Evolutionary conservation across 2,888 invertebrate genomes (phyloP).

Genomic region (Cloeon dipterum): DNA sequence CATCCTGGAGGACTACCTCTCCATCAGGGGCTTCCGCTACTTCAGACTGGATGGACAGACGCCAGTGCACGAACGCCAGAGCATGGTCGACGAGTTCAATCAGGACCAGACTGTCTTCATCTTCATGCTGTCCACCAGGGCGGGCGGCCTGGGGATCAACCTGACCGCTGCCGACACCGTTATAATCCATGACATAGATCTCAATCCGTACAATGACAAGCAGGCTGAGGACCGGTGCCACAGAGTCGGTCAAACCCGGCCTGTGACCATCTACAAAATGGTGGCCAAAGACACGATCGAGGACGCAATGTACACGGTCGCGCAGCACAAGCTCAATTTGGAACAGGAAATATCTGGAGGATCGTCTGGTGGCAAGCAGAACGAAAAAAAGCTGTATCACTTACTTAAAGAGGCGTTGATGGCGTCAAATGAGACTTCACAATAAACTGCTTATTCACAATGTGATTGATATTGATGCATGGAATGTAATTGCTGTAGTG

Average conservation of each 20-base stretch:
- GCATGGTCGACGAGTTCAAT: slow-evolving; percentile 75
- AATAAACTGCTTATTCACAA: too few relatives aligned
- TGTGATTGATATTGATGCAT: too few relatives aligned
- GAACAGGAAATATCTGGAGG: slow-evolving; percentile 52
- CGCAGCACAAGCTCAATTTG: slow-evolving; percentile 72
- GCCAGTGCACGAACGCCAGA: slow-evolving; percentile 64
- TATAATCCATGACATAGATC: slow-evolving; percentile 91
- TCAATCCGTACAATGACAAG: slow-evolving; percentile 96
- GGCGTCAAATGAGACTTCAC: too few relatives aligned
- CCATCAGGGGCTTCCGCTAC: slow-evolving; percentile 45
- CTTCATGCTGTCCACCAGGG: slow-evolving; percentile 78
- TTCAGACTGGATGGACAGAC: slow-evolving; percentile 78
- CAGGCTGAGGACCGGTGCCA: slow-evolving; percentile 82
- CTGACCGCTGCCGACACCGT: slow-evolving; percentile 87
- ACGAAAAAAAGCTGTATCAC: background rate
- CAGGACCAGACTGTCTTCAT: slow-evolving; percentile 55
- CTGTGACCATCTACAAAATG: slow-evolving; percentile 67
- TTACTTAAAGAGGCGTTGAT: slow-evolving; percentile 1
- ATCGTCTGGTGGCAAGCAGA: background rate
- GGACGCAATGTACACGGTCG: slow-evolving; percentile 75
- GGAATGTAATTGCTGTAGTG: too few relatives aligned
- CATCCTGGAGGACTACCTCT: slow-evolving; percentile 69
- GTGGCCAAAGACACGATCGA: slow-evolving; percentile 74
- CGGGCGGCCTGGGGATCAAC: slow-evolving; percentile 91
- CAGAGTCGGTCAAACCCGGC: slow-evolving; percentile 39